Conservation (phyloP, 30 jellyfish, hydroid and myxozoan species). For the Rhopilema esculentum region DNA sequence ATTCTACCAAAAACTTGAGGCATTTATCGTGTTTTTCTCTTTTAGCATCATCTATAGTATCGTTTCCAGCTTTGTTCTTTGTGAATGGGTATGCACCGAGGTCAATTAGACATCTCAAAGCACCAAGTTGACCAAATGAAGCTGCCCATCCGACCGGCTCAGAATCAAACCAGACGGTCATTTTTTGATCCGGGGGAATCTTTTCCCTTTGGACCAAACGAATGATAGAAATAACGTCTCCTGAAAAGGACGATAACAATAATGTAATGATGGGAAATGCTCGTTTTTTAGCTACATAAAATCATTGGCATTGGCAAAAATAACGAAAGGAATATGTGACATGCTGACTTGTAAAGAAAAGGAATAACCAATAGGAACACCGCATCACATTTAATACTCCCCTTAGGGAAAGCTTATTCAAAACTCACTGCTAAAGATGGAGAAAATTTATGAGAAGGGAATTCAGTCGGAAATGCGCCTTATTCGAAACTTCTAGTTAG, state of each 20-base stretch:
- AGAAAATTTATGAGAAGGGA: too few species aligned
- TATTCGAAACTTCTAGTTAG: too few species aligned
- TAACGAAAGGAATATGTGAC: too few species aligned
- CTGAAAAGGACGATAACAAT: neutral
- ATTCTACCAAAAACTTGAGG: neutral
- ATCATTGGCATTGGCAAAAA: too few species aligned
- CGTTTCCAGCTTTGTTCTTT: neutral
- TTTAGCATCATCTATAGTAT: neutral
- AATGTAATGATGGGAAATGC: neutral
- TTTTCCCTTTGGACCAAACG: neutral
- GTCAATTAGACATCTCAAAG: neutral
- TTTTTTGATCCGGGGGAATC: neutral
- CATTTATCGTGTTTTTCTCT: neutral
- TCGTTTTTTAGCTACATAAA: neutral
- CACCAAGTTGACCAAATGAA: neutral
- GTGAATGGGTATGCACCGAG: neutral
- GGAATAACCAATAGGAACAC: too few species aligned
- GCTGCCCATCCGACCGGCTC: neutral
- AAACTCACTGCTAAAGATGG: too few species aligned
- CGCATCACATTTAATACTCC: too few species aligned
- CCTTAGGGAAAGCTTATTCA: too few species aligned
- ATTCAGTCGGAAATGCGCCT: too few species aligned
- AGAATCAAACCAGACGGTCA: neutral
- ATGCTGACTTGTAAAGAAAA: too few species aligned
- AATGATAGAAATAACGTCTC: neutral